Conservation (phyloP, 2,888 invertebrate genomes). For the Dione vanillae region DNA sequence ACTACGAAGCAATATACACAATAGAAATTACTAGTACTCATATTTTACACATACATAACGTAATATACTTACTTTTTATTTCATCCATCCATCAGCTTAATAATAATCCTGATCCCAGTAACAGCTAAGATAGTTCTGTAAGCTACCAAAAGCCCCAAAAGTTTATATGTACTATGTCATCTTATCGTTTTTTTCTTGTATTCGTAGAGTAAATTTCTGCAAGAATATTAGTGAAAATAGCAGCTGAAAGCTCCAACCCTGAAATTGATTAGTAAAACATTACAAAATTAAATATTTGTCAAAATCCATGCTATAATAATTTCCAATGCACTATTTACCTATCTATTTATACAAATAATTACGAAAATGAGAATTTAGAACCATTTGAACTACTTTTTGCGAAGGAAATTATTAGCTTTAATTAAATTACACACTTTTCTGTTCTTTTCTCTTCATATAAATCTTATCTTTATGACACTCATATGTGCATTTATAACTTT, state of each 20-base stretch:
- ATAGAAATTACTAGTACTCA: no score
- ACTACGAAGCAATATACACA: no score
- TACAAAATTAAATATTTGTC: no score
- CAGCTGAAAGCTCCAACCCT: no score
- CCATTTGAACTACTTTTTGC: neutral
- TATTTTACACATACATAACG: no score
- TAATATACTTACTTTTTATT: no score
- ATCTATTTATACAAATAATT: neutral
- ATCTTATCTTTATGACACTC: constrained; percentile 8
- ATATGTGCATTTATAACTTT: constrained; percentile 17
- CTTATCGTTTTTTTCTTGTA: no score
- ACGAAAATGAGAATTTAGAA: neutral
- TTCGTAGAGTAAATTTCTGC: no score
- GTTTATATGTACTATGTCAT: neutral
- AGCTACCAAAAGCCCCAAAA: constrained; percentile 4
- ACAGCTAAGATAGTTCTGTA: constrained; percentile 5
- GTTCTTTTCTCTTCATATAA: no score
- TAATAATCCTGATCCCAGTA: neutral
- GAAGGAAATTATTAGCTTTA: neutral
- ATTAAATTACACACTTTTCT: constrained; percentile 12
- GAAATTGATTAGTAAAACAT: no score
- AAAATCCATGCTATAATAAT: no score
- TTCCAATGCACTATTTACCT: neutral
- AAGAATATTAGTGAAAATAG: no score
- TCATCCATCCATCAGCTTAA: neutral